These are phyloP conservation scores for Drosophila triauraria DNA, from an alignment of 1,140 invertebrate species.

Conservation along the genomic window DNA sequence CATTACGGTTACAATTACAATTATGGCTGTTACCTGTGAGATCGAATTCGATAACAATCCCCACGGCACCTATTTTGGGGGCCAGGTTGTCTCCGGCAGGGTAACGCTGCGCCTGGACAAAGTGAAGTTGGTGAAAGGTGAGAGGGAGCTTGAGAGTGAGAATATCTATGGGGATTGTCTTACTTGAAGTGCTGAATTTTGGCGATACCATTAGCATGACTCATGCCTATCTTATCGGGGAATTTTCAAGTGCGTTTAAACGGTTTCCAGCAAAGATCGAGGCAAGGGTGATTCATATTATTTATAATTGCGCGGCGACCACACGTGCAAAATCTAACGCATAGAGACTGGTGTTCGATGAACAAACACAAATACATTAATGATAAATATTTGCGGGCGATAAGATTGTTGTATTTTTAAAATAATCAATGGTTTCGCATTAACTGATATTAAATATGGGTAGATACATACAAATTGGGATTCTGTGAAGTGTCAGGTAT, in stretches of 20 bases:
- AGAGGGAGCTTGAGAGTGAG: constrained; percentile 32
- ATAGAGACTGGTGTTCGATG: constrained; percentile 13
- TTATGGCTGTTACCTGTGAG: constrained; percentile 72
- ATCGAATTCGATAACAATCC: constrained; percentile 86
- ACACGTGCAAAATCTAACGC: constrained; percentile 39
- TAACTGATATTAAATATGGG: constrained; percentile 23
- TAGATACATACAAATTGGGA: neutral
- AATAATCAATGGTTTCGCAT: constrained; percentile 47
- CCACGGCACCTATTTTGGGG: constrained; percentile 85
- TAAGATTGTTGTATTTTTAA: constrained; percentile 59
- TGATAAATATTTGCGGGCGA: constrained; percentile 39
- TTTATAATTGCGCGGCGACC: constrained; percentile 27
- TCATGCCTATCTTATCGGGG: constrained; percentile 52
- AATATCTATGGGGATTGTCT: neutral
- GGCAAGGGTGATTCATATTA: constrained; percentile 38
- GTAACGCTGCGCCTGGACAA: constrained; percentile 85
- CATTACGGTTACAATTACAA: constrained; percentile 24
- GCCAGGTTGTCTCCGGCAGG: constrained; percentile 85
- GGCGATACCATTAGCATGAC: constrained; percentile 22
- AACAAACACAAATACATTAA: constrained; percentile 13
- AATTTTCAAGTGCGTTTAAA: constrained; percentile 31
- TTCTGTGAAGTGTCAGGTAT: neutral
- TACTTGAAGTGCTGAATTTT: neutral
- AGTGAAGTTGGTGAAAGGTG: constrained; percentile 85
- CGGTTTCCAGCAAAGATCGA: constrained; percentile 30